Percentiles rank a stretch among this genome's conserved stretches.
These are phyloP conservation scores for Ichneumoninae sp. DNA, from an alignment of 2,888 invertebrate species.

Conservation along the genomic window DNA sequence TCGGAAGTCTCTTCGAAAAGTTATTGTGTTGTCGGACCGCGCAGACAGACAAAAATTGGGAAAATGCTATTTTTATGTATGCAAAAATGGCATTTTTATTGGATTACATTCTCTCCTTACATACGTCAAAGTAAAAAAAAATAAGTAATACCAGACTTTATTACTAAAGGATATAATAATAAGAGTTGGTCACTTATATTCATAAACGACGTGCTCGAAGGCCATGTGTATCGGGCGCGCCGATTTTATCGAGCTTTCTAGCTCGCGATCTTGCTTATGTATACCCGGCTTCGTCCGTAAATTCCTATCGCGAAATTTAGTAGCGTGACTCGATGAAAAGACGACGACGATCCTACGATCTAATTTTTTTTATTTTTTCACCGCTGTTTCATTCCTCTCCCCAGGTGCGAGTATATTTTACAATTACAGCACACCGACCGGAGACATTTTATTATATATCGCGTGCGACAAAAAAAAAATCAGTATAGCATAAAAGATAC, in stretches of 20 bases:
- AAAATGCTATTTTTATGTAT: background rate
- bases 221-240: background rate
- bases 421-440: conserved; percentile 54
- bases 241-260: background rate
- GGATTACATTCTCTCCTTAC: background rate
- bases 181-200: conserved; percentile 2
- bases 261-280: conserved; percentile 7
- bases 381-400: conserved; percentile 7
- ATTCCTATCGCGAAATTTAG: conserved; percentile 64
- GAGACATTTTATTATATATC: background rate
- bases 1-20: background rate
- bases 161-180: background rate
- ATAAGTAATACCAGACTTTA: background rate
- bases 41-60: too few relatives aligned
- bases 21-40: background rate
- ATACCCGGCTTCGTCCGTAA: conserved; percentile 36
- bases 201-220: background rate
- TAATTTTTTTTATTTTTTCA: background rate
- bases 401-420: conserved; percentile 49
- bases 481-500: background rate
- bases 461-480: background rate
- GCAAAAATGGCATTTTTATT: background rate
- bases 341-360: conserved; percentile 22
- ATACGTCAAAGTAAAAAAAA: background rate
- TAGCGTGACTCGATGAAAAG: conserved; percentile 53